Evolutionary conservation across 23 tunicate genomes (phyloP), one percentile per base, ranked within the genome.

Genomic region (Aplidium turbinatum): DNA sequence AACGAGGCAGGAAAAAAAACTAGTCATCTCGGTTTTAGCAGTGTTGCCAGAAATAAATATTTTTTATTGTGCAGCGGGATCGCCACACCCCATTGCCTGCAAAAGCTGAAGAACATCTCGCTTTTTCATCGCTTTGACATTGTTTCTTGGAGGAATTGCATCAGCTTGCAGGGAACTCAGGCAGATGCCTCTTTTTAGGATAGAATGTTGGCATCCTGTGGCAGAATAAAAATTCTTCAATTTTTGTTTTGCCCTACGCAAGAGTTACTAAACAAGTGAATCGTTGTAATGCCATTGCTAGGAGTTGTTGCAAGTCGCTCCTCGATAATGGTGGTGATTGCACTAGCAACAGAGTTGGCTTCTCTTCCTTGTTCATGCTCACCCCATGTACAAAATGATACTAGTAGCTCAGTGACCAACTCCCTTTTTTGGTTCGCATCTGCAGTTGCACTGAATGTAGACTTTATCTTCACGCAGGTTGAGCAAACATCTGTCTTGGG

Each of bases 311-410:
- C 36, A 4, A 60, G 68, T 27, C 68, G 68, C 36, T 31, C 68
- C 20, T 60, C 68, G 20, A 60, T 60, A 60, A 26, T 29, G 20
- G 30, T 35, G 31, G 68, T 30, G 6, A 60, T 13, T 20, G 68
- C 68, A 31, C 68, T 30, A 9, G 68, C 68, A 26, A 60, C 68
- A 6, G 68, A 26, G 68, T 60, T 60, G 3, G 68, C 68, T 26
- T 38, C 68, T 60, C 35, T 60, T 4, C 68, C 68, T 60, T 30
- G 35, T 31, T 60, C 68, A 31, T 60, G 68, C 68, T 60, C 68
- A 30, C 35, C 68, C 36, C 68, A 60, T 6, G 68, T 26, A 60
- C 20, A 60, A 60, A 60, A 60, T 5, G 68, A 28, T 20, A 60
- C 68, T 16, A 60, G 36, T 20, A 60, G 36, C 68, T 60, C 68